Conservation (phyloP, 1,140 invertebrate species). For the Psix sp. region DNA sequence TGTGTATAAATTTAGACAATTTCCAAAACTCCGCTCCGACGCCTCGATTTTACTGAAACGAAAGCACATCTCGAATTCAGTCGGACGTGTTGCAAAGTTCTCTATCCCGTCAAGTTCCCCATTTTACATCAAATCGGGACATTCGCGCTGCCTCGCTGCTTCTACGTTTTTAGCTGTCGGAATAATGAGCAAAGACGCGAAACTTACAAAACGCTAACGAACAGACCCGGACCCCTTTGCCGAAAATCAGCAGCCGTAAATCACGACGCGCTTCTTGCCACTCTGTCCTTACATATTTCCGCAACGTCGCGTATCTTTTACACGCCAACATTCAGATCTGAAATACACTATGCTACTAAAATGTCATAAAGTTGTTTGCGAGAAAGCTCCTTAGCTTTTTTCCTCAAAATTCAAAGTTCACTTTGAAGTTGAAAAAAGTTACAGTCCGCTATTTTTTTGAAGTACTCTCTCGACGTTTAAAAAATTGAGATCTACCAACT, state of each 20-base stretch:
- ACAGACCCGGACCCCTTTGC: slow-evolving; percentile 35
- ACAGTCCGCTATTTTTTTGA: too few species aligned
- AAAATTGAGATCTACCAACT: too few species aligned
- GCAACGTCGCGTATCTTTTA: slow-evolving; percentile 48
- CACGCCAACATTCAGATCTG: slow-evolving; percentile 15
- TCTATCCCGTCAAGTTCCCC: slow-evolving; percentile 65
- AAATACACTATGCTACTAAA: slow-evolving; percentile 25
- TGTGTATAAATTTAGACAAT: slow-evolving; percentile 2
- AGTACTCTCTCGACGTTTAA: too few species aligned
- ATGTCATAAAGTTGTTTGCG: slow-evolving; percentile 33
- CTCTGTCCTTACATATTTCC: slow-evolving; percentile 42
- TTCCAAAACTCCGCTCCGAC: neutral
- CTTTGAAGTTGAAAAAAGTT: too few species aligned
- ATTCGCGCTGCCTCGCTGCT: slow-evolving; percentile 68
- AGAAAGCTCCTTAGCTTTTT: slow-evolving; percentile 13
- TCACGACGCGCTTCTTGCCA: slow-evolving; percentile 34
- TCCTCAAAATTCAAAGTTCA: too few species aligned
- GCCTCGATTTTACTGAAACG: neutral
- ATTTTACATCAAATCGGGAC: slow-evolving; percentile 69
- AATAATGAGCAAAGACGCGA: slow-evolving; percentile 60
- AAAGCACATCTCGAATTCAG: slow-evolving; percentile 65
- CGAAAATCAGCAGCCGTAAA: slow-evolving; percentile 49
- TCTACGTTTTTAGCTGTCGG: slow-evolving; percentile 68
- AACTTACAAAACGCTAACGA: slow-evolving; percentile 40
- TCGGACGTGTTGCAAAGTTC: slow-evolving; percentile 66